These are phyloP conservation scores for Spea hammondii DNA, from an alignment of 2,797 vertebrate genomes.

Conservation along the genomic window DNA sequence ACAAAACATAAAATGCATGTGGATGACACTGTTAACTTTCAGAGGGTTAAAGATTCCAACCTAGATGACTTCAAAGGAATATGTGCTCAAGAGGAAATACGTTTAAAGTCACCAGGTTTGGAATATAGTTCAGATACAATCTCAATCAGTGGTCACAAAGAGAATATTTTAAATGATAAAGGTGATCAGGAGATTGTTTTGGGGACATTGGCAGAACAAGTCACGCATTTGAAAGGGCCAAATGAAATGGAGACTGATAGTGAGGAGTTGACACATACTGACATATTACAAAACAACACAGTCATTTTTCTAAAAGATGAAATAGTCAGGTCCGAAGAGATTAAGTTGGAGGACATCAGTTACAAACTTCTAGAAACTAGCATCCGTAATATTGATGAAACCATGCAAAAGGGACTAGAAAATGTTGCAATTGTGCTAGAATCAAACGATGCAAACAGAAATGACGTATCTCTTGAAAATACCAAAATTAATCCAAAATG, in stretches of 20 bases:
- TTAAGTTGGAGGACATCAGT: background rate
- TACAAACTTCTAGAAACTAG: background rate
- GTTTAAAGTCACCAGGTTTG: background rate
- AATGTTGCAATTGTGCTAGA: background rate
- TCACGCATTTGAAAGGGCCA: background rate
- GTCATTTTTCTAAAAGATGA: background rate
- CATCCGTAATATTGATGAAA: background rate
- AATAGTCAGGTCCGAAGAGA: background rate
- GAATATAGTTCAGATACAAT: background rate
- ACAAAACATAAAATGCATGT: slow-evolving; percentile 32
- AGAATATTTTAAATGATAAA: background rate
- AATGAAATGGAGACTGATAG: background rate
- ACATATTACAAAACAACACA: background rate
- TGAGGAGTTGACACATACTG: background rate
- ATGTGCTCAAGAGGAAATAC: background rate
- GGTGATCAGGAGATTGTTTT: background rate
- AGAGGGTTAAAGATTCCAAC: background rate
- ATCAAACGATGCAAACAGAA: background rate
- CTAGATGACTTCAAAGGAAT: background rate
- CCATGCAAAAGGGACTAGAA: background rate
- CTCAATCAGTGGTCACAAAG: too few species aligned
- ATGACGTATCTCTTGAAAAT: background rate
- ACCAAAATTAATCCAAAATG: slow-evolving; percentile 19
- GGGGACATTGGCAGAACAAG: background rate
- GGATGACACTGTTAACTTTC: slow-evolving; percentile 27